A percentile compares a stretch with the other conserved stretches of the same genome.
Conservation (phyloP, 2,113 vertebrate species). For the Myotis yumanensis region DNA sequence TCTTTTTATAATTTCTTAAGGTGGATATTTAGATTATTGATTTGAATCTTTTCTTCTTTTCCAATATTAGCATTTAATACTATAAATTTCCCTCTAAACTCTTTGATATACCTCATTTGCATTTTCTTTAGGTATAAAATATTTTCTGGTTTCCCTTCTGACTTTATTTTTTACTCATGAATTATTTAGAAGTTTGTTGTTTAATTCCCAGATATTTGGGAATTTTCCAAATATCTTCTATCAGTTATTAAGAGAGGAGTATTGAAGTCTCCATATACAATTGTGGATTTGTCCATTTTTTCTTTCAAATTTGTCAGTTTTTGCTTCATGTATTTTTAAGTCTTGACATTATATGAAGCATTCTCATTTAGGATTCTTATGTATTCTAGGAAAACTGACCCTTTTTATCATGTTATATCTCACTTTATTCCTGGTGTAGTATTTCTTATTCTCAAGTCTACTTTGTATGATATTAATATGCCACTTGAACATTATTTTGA, state of each 20-base stretch:
- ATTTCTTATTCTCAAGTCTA: neutral
- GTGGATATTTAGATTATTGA: neutral
- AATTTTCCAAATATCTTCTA: neutral
- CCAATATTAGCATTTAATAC: too few species aligned
- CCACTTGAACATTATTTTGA: neutral
- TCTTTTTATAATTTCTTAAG: neutral
- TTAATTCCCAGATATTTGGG: neutral
- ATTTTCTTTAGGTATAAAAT: conserved; percentile 30
- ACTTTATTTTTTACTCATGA: neutral
- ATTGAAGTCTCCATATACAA: neutral
- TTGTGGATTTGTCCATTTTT: conserved; percentile 10
- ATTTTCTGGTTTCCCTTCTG: neutral
- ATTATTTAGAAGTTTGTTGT: neutral
- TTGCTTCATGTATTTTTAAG: neutral
- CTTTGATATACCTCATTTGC: neutral
- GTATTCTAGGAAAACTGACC: neutral
- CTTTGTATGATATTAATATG: neutral
- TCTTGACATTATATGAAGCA: neutral
- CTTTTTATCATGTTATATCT: neutral
- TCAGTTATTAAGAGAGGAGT: neutral
- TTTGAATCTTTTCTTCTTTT: too few species aligned
- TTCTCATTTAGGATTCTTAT: neutral
- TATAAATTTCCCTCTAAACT: neutral
- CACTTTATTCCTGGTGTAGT: neutral
- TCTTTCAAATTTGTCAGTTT: neutral